Percentiles rank a stretch among this genome's conserved stretches.
These are phyloP conservation scores for Melanostigma gelatinosum DNA, from an alignment of 2,113 vertebrate genomes.

Conservation along the genomic window DNA sequence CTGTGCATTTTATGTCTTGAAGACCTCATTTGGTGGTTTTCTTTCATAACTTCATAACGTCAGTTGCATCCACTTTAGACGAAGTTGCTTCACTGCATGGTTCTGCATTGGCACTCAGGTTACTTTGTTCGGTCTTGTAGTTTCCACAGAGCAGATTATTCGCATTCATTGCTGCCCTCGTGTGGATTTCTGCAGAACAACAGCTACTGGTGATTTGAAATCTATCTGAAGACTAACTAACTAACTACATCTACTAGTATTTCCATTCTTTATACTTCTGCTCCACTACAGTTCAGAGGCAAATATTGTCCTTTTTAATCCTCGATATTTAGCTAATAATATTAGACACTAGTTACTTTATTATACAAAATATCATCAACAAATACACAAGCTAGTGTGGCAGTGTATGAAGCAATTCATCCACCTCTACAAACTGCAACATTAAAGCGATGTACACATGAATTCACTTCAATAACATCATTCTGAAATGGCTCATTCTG, in stretches of 20 bases:
- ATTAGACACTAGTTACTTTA: background rate
- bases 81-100: background rate
- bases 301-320: background rate
- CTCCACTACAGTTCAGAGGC: background rate
- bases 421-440: background rate
- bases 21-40: background rate
- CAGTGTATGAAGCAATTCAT: background rate
- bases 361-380: background rate
- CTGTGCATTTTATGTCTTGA: background rate
- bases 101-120: background rate
- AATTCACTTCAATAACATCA: background rate
- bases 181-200: conserved; percentile 18
- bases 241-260: background rate
- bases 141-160: background rate
- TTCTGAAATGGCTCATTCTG: background rate
- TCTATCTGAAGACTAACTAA: background rate
- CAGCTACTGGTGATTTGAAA: background rate
- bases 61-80: background rate
- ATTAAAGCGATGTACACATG: background rate
- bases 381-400: background rate
- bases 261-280: background rate
- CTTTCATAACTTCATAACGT: background rate
- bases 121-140: background rate
- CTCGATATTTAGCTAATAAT: background rate
- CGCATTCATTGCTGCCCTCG: conserved; percentile 26